Evolutionary conservation across 2,113 vertebrate species (phyloP).

Genomic region (Anguilla japonica): DNA sequence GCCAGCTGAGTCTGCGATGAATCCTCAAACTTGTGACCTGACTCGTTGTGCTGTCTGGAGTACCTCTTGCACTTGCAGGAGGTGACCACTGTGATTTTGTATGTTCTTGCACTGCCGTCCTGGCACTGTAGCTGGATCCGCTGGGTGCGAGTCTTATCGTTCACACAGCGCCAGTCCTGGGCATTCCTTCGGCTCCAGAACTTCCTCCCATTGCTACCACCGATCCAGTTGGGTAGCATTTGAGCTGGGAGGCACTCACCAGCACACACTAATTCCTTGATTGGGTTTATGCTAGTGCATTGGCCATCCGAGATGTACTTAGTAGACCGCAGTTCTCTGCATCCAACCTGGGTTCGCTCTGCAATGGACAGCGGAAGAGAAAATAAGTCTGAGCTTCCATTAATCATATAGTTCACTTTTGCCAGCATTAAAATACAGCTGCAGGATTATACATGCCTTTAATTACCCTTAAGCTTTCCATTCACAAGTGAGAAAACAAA

Average conservation of each 20-base stretch:
- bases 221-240: conserved; percentile 94
- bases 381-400: not conserved
- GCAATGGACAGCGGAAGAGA: conserved; percentile 18
- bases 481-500: not conserved
- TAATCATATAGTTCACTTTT: not conserved
- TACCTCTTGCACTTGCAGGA: conserved; percentile 95
- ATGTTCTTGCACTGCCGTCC: conserved; percentile 90
- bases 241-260: conserved; percentile 89
- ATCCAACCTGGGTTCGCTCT: conserved; percentile 86
- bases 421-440: not conserved
- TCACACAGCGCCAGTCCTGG: conserved; percentile 85
- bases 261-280: conserved; percentile 94
- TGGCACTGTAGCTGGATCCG: conserved; percentile 89
- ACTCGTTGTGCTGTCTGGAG: conserved; percentile 87
- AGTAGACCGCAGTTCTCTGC: conserved; percentile 90
- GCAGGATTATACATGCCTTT: not conserved
- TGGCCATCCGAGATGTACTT: conserved; percentile 96
- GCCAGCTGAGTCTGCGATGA: conserved; percentile 73
- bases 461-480: not conserved
- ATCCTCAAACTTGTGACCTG: conserved; percentile 81
- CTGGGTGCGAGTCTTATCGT: conserved; percentile 88
- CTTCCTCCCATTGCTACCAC: conserved; percentile 77
- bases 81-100: conserved; percentile 90
- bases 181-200: conserved; percentile 86
- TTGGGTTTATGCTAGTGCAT: conserved; percentile 88